Conservation (phyloP, 2,888 invertebrate species). For the Ornithoptera priamus region DNA sequence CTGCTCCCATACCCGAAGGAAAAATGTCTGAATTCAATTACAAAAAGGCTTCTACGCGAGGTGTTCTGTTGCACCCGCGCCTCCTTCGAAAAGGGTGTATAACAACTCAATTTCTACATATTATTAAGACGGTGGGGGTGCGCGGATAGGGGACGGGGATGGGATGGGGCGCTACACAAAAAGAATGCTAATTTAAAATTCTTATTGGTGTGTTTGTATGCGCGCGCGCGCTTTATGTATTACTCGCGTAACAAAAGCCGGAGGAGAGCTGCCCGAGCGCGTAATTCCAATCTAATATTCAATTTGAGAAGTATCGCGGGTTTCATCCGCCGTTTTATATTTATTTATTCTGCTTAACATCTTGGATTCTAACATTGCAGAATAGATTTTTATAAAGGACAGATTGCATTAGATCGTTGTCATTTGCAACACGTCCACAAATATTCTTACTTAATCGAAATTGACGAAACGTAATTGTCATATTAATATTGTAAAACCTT, state of each 20-base stretch:
- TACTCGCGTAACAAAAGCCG: slow-evolving; percentile 73
- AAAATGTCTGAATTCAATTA: slow-evolving; percentile 80
- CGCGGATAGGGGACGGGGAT: slow-evolving; percentile 56
- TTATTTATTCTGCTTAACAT: slow-evolving; percentile 62
- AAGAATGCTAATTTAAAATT: slow-evolving; percentile 81
- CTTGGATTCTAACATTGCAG: slow-evolving; percentile 55
- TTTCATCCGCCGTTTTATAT: slow-evolving; percentile 67
- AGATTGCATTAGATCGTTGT: slow-evolving; percentile 32
- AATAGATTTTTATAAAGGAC: slow-evolving; percentile 41
- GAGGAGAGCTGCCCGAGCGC: slow-evolving; percentile 72
- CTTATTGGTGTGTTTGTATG: slow-evolving; percentile 76
- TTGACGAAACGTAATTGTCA: too few species aligned
- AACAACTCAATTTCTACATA: slow-evolving; percentile 79
- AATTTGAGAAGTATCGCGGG: slow-evolving; percentile 74
- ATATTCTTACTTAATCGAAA: too few species aligned
- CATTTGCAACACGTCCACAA: neutral
- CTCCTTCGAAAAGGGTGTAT: slow-evolving; percentile 74
- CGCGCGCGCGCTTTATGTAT: slow-evolving; percentile 78
- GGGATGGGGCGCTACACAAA: slow-evolving; percentile 73
- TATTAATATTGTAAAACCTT: neutral
- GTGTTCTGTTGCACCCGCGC: slow-evolving; percentile 76
- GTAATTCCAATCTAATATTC: slow-evolving; percentile 80
- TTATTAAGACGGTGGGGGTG: slow-evolving; percentile 74
- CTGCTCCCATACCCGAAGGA: slow-evolving; percentile 67
- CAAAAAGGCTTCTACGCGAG: slow-evolving; percentile 74